Percentiles rank a stretch among this genome's conserved stretches.
phyloP scores from a whole-genome alignment of 2,888 invertebrate genomes.

The Rhagium mordax region DNA sequence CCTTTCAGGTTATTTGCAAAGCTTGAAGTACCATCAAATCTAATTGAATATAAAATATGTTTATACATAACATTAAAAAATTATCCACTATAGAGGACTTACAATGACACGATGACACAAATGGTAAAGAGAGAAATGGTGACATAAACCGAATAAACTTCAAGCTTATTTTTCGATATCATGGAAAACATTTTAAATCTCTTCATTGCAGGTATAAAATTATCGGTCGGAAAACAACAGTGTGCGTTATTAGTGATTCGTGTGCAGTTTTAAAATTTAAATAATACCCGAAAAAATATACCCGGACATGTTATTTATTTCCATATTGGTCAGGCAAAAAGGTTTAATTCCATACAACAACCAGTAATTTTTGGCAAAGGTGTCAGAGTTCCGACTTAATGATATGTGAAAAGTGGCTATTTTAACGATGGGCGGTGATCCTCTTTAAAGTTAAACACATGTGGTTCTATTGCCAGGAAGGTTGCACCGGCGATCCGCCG shows the following conservation, averaged over 20 bases:
- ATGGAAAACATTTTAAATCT: too few species aligned
- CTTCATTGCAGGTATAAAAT: too few species aligned
- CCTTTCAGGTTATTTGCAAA: too few species aligned
- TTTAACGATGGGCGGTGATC: constrained; percentile 26
- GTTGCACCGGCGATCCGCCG: constrained; percentile 17
- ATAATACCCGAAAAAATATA: not conserved
- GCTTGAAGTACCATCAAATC: too few species aligned
- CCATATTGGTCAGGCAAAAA: constrained; percentile 3
- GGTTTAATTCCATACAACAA: constrained; percentile 26
- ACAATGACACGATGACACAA: too few species aligned
- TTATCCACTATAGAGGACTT: too few species aligned
- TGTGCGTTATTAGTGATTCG: not conserved
- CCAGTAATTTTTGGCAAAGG: constrained; percentile 28
- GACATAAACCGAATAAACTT: too few species aligned
- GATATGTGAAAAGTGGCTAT: constrained; percentile 35
- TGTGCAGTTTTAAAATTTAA: not conserved
- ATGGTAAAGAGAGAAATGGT: too few species aligned
- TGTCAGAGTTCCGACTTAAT: constrained; percentile 27
- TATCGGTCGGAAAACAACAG: too few species aligned
- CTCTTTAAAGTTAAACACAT: constrained; percentile 27
- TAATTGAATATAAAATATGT: too few species aligned
- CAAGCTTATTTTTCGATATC: too few species aligned
- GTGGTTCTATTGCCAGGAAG: constrained; percentile 28
- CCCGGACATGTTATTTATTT: not conserved
- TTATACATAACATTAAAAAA: too few species aligned